phyloP scores from a whole-genome alignment of 2,888 invertebrate genomes.

The Seira sanloemensis region DNA sequence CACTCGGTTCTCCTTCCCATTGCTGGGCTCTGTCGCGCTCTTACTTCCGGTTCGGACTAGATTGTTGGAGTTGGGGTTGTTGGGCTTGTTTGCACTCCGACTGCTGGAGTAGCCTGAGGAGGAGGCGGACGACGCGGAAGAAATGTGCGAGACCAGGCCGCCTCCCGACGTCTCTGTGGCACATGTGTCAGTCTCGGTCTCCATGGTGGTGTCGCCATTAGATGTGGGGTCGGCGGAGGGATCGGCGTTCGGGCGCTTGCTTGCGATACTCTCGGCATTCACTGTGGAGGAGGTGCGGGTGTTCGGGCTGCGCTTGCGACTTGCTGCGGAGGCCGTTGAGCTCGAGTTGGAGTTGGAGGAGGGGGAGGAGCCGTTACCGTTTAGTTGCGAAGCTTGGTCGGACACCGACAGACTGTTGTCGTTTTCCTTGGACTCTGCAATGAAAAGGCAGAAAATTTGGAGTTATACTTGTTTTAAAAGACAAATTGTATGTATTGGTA shows the following conservation, averaged over 20 bases:
- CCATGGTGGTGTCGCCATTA: no score
- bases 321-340: neutral
- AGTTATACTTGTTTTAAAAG: no score
- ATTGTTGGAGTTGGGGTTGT: no score
- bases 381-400: neutral
- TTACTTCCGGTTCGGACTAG: conserved; percentile 3
- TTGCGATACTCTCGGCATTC: conserved; percentile 1
- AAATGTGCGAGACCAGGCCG: neutral
- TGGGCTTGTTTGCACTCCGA: no score
- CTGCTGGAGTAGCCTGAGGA: conserved; percentile 23
- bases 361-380: neutral
- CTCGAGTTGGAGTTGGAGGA: no score
- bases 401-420: no score
- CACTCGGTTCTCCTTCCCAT: conserved; percentile 31
- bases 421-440: no score
- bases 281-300: conserved; percentile 7
- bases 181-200: conserved; percentile 32
- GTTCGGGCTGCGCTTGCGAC: conserved; percentile 24
- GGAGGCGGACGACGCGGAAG: conserved; percentile 13
- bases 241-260: conserved; percentile 3
- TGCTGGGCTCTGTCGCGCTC: neutral
- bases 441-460: no score
- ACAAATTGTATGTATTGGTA: no score
- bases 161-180: conserved; percentile 17
- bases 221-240: neutral